Evolutionary conservation across 1,140 invertebrate genomes (phyloP).

Genomic region (Coenobita brevimanus): DNA sequence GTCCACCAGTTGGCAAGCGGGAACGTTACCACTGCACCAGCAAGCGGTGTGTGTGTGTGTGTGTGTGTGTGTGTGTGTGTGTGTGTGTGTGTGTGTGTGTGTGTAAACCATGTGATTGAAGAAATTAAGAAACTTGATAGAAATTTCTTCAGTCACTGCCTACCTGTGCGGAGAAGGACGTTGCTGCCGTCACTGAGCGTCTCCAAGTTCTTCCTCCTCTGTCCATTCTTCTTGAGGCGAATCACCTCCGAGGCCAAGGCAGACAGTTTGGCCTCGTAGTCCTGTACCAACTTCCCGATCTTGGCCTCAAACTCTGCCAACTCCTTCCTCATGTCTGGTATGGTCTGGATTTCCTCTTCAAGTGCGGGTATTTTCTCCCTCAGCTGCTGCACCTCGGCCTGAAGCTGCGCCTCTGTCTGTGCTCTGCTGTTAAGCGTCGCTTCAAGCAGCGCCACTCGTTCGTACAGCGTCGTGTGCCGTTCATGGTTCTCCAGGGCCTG

Average conservation of each 20-base stretch:
- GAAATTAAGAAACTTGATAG: no score
- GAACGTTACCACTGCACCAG: no score
- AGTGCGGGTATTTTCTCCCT: constrained; percentile 39
- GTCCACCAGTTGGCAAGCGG: no score
- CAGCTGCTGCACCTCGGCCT: constrained; percentile 35
- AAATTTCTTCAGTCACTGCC: no score
- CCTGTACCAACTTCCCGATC: constrained; percentile 54
- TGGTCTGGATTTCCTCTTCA: constrained; percentile 52
- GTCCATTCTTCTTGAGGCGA: constrained; percentile 46
- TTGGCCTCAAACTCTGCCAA: constrained; percentile 51
- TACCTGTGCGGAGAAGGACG: constrained; percentile 27
- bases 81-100: no score
- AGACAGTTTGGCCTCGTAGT: constrained; percentile 58
- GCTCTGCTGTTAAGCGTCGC: constrained; percentile 17
- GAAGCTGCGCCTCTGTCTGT: constrained; percentile 16
- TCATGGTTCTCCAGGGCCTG: constrained; percentile 46
- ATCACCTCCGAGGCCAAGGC: constrained; percentile 51
- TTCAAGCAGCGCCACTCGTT: constrained; percentile 43
- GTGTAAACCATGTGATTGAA: no score
- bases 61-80: no score
- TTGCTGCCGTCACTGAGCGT: constrained; percentile 40
- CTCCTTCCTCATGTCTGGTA: constrained; percentile 54
- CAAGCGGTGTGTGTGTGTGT: no score
- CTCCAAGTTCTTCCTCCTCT: constrained; percentile 25
- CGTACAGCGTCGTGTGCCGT: constrained; percentile 51